Conservation (phyloP, 2,113 vertebrate genomes). For the Neopipo cinnamomea region DNA sequence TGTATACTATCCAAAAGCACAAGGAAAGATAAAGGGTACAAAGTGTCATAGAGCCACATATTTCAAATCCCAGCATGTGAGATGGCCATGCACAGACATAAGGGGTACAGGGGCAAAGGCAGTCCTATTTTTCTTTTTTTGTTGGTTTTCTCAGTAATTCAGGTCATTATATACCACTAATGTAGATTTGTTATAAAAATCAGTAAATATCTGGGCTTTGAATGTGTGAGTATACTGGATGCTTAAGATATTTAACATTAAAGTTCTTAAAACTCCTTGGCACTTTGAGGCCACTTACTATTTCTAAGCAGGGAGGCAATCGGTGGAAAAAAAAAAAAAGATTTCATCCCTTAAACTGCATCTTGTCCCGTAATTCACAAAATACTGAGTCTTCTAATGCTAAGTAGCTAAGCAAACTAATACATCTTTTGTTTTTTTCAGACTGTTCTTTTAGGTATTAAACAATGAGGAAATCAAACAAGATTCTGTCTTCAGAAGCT, state of each 20-base stretch:
- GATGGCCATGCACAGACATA: background rate
- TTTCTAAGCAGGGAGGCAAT: background rate
- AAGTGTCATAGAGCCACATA: background rate
- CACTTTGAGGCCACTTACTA: background rate
- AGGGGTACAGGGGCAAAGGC: background rate
- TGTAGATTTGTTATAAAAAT: background rate
- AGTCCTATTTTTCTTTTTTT: background rate
- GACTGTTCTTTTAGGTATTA: conserved; percentile 40
- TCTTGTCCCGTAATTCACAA: conserved; percentile 13
- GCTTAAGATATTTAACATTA: background rate
- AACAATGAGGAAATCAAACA: conserved; percentile 17
- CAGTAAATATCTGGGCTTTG: background rate
- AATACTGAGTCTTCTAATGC: background rate
- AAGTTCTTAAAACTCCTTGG: background rate
- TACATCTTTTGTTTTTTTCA: background rate
- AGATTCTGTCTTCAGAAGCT: conserved; percentile 15
- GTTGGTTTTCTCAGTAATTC: background rate
- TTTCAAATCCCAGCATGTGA: background rate
- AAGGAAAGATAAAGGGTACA: background rate
- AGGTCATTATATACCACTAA: background rate
- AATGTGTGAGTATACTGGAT: background rate
- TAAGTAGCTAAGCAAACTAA: conserved; percentile 18
- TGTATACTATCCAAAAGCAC: background rate
- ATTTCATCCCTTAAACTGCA: background rate
- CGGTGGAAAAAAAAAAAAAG: rapidly evolving